Evolutionary conservation across 2,797 vertebrate genomes (phyloP).

Genomic region (Novumbra hubbsi): DNA sequence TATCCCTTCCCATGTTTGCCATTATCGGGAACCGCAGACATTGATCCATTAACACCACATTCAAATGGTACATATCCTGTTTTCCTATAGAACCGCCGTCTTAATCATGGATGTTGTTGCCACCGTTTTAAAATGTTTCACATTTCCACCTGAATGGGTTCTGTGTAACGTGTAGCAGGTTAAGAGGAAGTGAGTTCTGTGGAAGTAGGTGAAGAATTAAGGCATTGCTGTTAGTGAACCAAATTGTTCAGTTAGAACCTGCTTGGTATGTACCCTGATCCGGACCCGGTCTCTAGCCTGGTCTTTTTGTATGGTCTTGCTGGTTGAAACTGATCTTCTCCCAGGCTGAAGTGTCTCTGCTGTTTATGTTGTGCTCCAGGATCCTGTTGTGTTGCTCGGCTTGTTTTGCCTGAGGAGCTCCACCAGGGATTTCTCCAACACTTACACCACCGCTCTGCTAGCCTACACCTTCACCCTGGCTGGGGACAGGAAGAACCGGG

Average conservation of each 20-base stretch:
- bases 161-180: not conserved
- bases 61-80: no score
- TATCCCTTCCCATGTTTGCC: not conserved
- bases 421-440: constrained; percentile 52
- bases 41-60: no score
- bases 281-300: not conserved
- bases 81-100: no score
- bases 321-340: not conserved
- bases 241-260: not conserved
- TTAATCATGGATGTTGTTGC: no score
- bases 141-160: not conserved
- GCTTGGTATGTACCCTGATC: no score
- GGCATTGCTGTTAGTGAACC: no score
- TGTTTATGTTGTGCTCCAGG: constrained; percentile 46
- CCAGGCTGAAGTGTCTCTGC: not conserved
- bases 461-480: constrained; percentile 81
- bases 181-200: not conserved
- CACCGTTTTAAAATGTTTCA: no score
- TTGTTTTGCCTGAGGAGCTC: constrained; percentile 67
- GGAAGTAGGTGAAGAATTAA: not conserved
- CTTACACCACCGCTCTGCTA: constrained; percentile 76
- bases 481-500: constrained; percentile 57
- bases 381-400: constrained; percentile 61
- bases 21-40: not conserved
- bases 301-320: not conserved